Base-by-base conservation (phyloP, 1,140 invertebrate genomes). In the Acyrthosiphon pisum region DNA sequence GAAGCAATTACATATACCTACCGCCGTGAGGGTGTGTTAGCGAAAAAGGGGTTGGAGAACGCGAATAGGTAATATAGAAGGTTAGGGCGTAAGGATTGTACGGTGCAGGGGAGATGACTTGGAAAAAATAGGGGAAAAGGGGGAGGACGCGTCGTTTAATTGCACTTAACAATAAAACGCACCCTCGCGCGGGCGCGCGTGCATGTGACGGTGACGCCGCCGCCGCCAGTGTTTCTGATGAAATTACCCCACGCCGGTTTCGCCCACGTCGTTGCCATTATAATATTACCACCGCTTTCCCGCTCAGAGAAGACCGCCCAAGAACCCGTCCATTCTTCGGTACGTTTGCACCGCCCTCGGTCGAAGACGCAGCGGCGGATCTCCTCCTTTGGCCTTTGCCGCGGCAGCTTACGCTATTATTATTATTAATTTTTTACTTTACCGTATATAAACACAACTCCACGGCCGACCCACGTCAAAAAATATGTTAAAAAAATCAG, bases 121-220 rank as follows among this genome's bases (percentile, higher is more conserved):
- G 81, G 26, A 76, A 37, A 22, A 60, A 76, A 41, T 1, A 26
- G 23, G 35, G 53, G 30, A 68, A 60, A 68, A 44, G 44, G 56
- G 56, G 68, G 68, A 91, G 48, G 87, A 53, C n/a, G 46, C 87
- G 8, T n/a, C 53, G 53, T 92, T 92, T 84, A 92, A 92, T 92
- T 92, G 91, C 81, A 44, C 26, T 20, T 83, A n/a, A 83, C 91
- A 84, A 93, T 93, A 93, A 93, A 93, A 93, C 81, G 91, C 91
- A 93, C 81, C 91, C 91, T 86, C 48, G 91, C 68, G 44, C 68
- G 90, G 6, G 60, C 30, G 56, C 60, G 60, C 53, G 68, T 68
- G 60, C n/a, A 92, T 48, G 76, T 30, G 60, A 46, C 46, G 23
- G 11, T 22, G 46, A 11, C 46, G 46, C 46, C 14, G 41, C 26